Conservation (phyloP, 2,113 vertebrate genomes). For the Chascanopsetta lugubris region DNA sequence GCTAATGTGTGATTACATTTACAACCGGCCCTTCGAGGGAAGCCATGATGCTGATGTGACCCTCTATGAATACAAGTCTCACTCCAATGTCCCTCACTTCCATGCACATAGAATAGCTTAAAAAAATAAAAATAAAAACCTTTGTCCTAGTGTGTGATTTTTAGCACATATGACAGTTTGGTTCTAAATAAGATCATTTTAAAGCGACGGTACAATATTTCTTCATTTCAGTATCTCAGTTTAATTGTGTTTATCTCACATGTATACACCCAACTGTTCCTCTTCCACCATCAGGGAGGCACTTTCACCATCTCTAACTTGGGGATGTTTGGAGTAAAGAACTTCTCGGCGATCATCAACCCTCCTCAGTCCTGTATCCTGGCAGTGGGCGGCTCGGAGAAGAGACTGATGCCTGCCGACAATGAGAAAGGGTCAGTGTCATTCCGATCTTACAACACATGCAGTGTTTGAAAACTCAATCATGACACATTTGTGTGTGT, state of each 20-base stretch:
- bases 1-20: no score
- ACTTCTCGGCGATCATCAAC: slow-evolving; percentile 98
- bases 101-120: no score
- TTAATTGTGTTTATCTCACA: background rate
- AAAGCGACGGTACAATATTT: no score
- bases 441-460: accelerated
- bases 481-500: background rate
- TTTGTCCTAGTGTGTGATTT: no score
- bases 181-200: no score
- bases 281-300: slow-evolving; percentile 84
- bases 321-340: slow-evolving; percentile 99
- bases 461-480: background rate
- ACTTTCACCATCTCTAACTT: slow-evolving; percentile 99
- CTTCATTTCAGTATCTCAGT: background rate
- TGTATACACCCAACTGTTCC: background rate
- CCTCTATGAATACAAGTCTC: no score
- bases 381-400: slow-evolving; percentile 92
- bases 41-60: no score
- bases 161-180: no score
- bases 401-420: slow-evolving; percentile 90
- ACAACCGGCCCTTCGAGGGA: no score
- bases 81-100: no score
- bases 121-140: no score
- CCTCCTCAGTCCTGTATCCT: slow-evolving; percentile 97
- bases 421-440: slow-evolving; percentile 91